Evolutionary conservation across 2,797 vertebrate species (phyloP).

Genomic region (Enteromius treurensis): DNA sequence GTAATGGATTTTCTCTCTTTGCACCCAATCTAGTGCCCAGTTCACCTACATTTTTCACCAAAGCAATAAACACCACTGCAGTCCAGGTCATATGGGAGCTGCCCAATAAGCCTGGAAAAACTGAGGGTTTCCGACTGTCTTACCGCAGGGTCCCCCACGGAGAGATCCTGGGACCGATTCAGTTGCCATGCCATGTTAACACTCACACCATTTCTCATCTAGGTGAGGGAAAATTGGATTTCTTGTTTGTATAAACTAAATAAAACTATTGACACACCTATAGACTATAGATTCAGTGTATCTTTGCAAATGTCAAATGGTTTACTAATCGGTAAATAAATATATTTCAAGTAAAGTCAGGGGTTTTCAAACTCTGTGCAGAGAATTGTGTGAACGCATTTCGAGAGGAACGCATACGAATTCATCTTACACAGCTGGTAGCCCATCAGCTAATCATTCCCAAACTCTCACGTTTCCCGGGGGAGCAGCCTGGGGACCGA

Average conservation of each 20-base stretch:
- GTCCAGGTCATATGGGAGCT: conserved; percentile 69
- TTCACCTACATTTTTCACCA: conserved; percentile 66
- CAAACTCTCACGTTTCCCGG: too few species aligned
- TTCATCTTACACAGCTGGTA: too few species aligned
- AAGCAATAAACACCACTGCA: conserved; percentile 61
- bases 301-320: neutral
- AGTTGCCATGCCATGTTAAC: conserved; percentile 63
- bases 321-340: neutral
- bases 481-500: too few species aligned
- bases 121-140: conserved; percentile 68
- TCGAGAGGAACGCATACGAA: too few species aligned
- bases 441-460: too few species aligned
- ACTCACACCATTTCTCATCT: conserved; percentile 64
- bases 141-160: conserved; percentile 62
- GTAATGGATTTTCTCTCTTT: neutral
- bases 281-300: neutral
- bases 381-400: neutral
- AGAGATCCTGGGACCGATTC: conserved; percentile 62
- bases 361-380: neutral
- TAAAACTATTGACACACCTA: neutral
- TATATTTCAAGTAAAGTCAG: neutral
- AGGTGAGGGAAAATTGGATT: conserved; percentile 57
- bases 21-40: conserved; percentile 61
- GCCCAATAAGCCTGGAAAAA: conserved; percentile 57
- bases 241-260: neutral